These are phyloP conservation scores for Camelus dromedarius DNA, from an alignment of 2,113 vertebrate genomes.

Conservation along the genomic window DNA sequence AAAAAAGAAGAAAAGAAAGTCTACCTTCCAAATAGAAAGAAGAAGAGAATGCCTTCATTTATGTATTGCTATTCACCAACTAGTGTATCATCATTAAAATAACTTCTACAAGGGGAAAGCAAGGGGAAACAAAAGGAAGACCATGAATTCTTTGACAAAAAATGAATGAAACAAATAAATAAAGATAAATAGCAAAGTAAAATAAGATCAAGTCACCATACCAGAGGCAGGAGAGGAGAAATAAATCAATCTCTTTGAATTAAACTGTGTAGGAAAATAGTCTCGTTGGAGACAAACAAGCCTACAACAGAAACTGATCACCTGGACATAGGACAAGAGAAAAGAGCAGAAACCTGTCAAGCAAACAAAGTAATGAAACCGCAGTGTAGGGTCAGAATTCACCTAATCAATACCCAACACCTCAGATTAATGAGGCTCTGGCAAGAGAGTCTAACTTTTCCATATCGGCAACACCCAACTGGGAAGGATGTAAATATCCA, in stretches of 20 bases:
- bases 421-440: conserved; percentile 49
- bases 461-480: background rate
- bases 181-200: background rate
- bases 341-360: conserved; percentile 52
- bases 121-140: background rate
- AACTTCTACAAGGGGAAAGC: background rate
- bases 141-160: background rate
- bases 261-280: background rate
- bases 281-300: background rate
- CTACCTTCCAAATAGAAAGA: background rate
- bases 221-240: background rate
- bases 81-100: background rate
- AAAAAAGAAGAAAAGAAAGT: background rate
- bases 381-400: conserved; percentile 1
- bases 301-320: conserved; percentile 61
- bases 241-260: conserved; percentile 53
- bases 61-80: background rate
- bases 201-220: background rate
- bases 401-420: background rate
- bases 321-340: conserved; percentile 43
- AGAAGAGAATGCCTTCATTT: background rate
- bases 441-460: background rate
- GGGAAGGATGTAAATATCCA: conserved; percentile 26
- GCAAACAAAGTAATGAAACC: background rate
- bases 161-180: conserved; percentile 31